These are phyloP conservation scores for Athene noctua DNA, from an alignment of 2,113 vertebrate species.

Conservation along the genomic window DNA sequence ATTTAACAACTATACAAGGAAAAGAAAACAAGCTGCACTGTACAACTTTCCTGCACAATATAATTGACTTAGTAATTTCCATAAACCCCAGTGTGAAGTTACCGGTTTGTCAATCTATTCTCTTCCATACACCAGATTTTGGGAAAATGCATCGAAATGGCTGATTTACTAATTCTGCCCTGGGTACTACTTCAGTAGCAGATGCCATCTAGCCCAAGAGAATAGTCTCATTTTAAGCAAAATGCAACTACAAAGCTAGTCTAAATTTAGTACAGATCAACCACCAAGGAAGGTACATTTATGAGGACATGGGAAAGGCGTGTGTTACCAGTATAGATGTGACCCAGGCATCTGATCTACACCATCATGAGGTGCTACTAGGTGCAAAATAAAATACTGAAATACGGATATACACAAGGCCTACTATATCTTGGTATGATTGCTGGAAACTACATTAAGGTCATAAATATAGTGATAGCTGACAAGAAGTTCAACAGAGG, in stretches of 20 bases:
- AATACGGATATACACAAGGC: not conserved
- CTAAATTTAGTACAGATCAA: conserved; percentile 27
- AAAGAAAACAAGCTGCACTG: not conserved
- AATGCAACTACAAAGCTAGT: conserved; percentile 15
- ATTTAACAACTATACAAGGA: conserved; percentile 21
- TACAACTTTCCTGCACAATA: not conserved
- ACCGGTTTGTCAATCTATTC: not conserved
- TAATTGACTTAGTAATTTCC: conserved; percentile 1
- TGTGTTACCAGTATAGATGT: not conserved
- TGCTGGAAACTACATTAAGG: conserved; percentile 48
- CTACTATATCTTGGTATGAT: not conserved
- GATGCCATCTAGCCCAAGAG: conserved; percentile 45
- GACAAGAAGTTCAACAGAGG: conserved; percentile 52
- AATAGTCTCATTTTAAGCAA: conserved; percentile 31
- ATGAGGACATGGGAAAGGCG: not conserved
- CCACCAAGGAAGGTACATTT: conserved; percentile 1
- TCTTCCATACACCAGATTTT: not conserved
- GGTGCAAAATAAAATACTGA: not conserved
- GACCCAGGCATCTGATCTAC: not conserved
- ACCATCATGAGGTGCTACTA: not conserved
- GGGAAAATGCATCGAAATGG: conserved; percentile 4
- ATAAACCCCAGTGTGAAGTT: conserved; percentile 32
- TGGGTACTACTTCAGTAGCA: conserved; percentile 51
- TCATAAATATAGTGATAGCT: conserved; percentile 53
- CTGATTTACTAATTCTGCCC: conserved; percentile 57